Evolutionary conservation across 2,888 invertebrate genomes (phyloP), one percentile per base, ranked within the genome.

Genomic region (Tetrapedia diversipes): DNA sequence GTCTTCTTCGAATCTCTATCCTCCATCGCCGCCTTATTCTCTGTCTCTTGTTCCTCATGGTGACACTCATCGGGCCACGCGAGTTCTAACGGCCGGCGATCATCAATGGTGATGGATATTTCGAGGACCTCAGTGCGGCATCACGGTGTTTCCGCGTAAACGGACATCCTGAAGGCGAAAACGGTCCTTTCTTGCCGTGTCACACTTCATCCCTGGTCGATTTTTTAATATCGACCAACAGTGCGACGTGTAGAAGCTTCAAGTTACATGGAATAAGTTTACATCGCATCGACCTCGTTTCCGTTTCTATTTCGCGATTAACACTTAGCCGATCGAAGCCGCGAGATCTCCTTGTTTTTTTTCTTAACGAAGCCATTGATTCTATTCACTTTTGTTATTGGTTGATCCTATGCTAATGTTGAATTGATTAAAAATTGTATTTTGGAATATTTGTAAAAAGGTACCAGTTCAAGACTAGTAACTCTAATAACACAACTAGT

Each of bases 41-140:
- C n/a, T n/a, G n/a, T 19, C 4, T 22, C 29, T 8, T n/a, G 16
- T 11, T 39, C 34, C 4, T 22, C 8, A 14, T 16, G 61, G 75
- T 72, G 75, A 39, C 22, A 59, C 60, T 60, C 47, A 43, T 43
- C 53, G 45, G 22, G 27, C 22, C 16, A 22, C 68, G 75, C 57
- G 74, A 59, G 75, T 77, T 77, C 53, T 7, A 51, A 49, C 51
- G 45, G 29, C 22, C 68, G 63, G 63, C 59, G 73, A 71, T n/a
- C 64, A 72, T 67, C 45, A 68, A 60, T 77, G 68, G 77, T 77
- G 77, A 69, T 73, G 39, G 37, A 75, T n/a, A 41, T 60, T 53
- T 41, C 63, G 54, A 29, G 29, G 39, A 47, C n/a, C n/a, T n/a
- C 41, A 75, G 77, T 77, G 77, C 77, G 59, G 68, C 77, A 56